Base-by-base conservation (phyloP, 2,888 invertebrate species). In the Patella depressa region DNA sequence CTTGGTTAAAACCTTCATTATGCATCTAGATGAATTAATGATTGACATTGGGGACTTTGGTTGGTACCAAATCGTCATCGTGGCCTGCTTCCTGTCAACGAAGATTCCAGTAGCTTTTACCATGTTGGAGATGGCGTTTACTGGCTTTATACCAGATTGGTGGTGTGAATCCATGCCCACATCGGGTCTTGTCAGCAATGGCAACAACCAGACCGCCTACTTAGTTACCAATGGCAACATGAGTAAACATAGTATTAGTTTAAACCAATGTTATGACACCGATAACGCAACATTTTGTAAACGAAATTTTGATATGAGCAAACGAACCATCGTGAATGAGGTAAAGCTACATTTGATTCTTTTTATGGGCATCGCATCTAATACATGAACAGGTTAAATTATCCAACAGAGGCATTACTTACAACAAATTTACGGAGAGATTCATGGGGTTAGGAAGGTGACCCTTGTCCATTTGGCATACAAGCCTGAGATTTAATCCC, bases 11-110 rank as follows among this genome's bases (percentile, higher is more conserved):
- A 59, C 14, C 11, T n/a, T 5, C 59, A 59, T 19, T n/a, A 59
- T 59, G 59, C 19, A 59, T 59, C 15, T 59, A 19, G 59, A 59
- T 4, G 19, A 17, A n/a, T 59, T 59, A 19, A 19, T 59, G 59
- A 19, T 59, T 17, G 59, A 59, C 19, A 59, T 59, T 11, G 59
- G 59, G 9, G 59, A 59, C 59, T 59, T 59, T 17, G 59, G 59
- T 59, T 59, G 59, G 59, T 59, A 59, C 59, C 59, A 59, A 19
- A 59, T n/a, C n/a, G 59, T 59, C 17, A 59, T 59, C 19, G 59
- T 59, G 2, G 59, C 59, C 59, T 59, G 59, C 12, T 59, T 19
- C 19, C 59, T 59, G 59, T 59, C 59, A n/a, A 59, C 59, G n/a
- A 59, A 59, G 12, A 59, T 59, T 19, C 59, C 59, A n/a, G 12